Base-by-base conservation (phyloP, 2,888 invertebrate species). In the Caradrina clavipalpis region DNA sequence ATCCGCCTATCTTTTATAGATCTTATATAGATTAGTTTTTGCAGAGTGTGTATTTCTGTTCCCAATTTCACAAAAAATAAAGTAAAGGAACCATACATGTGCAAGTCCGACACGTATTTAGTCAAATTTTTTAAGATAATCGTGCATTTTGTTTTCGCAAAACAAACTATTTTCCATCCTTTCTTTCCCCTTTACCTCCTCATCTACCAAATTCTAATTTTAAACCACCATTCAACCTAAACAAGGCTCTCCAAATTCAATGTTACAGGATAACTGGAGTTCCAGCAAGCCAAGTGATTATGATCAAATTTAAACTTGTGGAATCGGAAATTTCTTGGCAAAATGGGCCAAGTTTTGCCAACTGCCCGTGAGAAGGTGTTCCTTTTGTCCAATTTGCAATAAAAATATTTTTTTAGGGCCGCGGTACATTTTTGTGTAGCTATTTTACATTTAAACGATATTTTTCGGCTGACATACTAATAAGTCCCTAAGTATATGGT, bases 281-380 rank as follows among this genome's bases (percentile, higher is more conserved):
- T 61, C 55, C 53, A 65, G 68, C 68, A 71, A 84, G 77, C 69
- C 68, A 71, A 84, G 77, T 84, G 83, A 84, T 84, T 81, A 84
- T 81, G 81, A 83, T 81, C 79, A 79, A 84, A 84, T 84, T 82
- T 79, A 83, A 84, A 84, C 81, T 84, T 83, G 62, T 56, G 73
- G 61, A 77, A 81, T 78, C 56, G 70, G 59, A 63, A 71, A 71
- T 82, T 82, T 76, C 56, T 55, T 39, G 56, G 17, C 61, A 22
- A 69, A 84, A 84, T 78, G 73, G 81, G 64, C 68, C 60, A 82
- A 84, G 79, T 84, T 84, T 73, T 2, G 22, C 75, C 63, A 76
- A 79, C 67, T 56, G 75, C 49, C 72, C 64, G 65, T 68, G 47
- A 62, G 56, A 78, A 69, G 61, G 70, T 71, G 60, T 79, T 73